Evolutionary conservation across 1,140 invertebrate species (phyloP).

Genomic region (Scaptodrosophila lebanonensis): DNA sequence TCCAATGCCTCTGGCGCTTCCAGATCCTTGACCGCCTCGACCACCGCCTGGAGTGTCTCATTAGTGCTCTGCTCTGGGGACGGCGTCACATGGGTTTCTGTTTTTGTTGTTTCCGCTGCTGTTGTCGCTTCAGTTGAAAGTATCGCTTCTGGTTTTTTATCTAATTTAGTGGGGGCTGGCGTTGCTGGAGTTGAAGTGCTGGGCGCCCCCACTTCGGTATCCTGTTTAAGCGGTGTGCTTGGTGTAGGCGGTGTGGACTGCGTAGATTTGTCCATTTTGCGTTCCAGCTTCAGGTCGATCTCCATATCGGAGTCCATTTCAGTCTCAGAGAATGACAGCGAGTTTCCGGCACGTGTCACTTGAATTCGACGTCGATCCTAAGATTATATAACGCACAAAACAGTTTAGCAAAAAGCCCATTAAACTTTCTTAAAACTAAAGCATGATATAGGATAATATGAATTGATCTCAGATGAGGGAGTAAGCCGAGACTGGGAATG

Average conservation of each 20-base stretch:
- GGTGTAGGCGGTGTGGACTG: slow-evolving; percentile 44
- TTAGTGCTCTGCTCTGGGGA: too few species aligned
- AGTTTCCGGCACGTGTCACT: slow-evolving; percentile 83
- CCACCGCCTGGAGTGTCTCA: too few species aligned
- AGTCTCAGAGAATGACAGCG: slow-evolving; percentile 87
- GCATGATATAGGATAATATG: too few species aligned
- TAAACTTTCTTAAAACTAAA: not conserved
- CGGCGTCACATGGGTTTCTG: slow-evolving; percentile 29
- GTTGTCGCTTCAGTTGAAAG: not conserved
- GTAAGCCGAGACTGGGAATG: too few species aligned
- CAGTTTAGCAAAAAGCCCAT: not conserved
- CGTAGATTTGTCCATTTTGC: slow-evolving; percentile 37
- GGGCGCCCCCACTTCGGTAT: not conserved
- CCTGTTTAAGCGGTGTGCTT: slow-evolving; percentile 2
- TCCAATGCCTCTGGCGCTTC: too few species aligned
- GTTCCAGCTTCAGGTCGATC: slow-evolving; percentile 52
- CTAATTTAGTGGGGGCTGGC: too few species aligned
- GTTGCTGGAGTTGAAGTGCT: slow-evolving; percentile 11
- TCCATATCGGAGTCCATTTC: slow-evolving; percentile 84
- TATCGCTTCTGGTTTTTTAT: too few species aligned
- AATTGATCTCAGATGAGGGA: too few species aligned
- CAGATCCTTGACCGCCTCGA: too few species aligned
- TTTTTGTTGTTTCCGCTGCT: slow-evolving; percentile 12
- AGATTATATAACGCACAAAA: not conserved
- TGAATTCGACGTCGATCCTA: slow-evolving; percentile 70